phyloP scores from a whole-genome alignment of 2,888 invertebrate genomes.

The Hemithea aestivaria region DNA sequence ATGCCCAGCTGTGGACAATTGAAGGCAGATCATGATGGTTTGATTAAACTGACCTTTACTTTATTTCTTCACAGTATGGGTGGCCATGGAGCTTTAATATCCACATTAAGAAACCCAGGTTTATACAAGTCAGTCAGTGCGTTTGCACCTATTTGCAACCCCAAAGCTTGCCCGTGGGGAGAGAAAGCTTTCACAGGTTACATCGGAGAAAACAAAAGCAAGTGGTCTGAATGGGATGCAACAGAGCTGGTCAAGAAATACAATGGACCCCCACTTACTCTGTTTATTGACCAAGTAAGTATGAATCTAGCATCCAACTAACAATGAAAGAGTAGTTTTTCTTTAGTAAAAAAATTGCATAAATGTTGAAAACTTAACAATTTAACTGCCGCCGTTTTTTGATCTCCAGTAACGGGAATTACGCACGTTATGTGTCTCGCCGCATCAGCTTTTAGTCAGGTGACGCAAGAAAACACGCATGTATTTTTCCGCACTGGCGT shows the following conservation, averaged over 20 bases:
- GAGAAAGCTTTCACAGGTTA: conserved; percentile 90
- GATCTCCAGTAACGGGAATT: too few relatives aligned
- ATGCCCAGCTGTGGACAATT: too few relatives aligned
- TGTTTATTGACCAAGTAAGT: conserved; percentile 93
- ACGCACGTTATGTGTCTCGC: too few relatives aligned
- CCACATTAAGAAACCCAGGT: conserved; percentile 93
- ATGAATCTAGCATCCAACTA: background rate
- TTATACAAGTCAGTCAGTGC: conserved; percentile 93
- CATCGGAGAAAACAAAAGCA: conserved; percentile 83
- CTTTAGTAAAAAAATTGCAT: background rate
- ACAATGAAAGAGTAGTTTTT: background rate
- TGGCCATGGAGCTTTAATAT: conserved; percentile 96
- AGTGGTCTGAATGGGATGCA: conserved; percentile 94
- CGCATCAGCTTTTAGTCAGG: too few relatives aligned
- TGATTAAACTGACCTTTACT: too few relatives aligned
- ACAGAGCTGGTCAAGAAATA: conserved; percentile 89
- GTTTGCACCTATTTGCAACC: conserved; percentile 97
- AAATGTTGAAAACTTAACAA: too few relatives aligned
- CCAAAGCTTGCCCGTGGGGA: conserved; percentile 92
- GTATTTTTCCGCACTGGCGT: too few relatives aligned
- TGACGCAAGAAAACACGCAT: too few relatives aligned
- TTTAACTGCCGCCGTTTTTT: too few relatives aligned
- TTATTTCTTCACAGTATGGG: conserved; percentile 89
- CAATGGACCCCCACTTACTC: conserved; percentile 88
- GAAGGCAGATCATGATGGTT: too few relatives aligned